Conservation (phyloP, 2,888 invertebrate species). For the Xylota sylvarum region DNA sequence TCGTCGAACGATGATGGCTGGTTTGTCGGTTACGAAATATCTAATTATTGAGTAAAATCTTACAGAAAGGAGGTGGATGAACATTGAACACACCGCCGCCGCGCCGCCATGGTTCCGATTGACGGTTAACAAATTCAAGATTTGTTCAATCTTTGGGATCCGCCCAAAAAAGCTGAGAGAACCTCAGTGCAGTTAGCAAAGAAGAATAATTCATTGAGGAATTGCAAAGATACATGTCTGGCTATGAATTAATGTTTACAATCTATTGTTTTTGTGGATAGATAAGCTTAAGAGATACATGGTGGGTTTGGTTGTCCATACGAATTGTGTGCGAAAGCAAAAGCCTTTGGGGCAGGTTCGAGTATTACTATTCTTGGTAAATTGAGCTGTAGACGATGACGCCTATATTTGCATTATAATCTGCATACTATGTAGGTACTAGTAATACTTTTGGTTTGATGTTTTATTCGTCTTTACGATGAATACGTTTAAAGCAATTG, state of each 20-base stretch:
- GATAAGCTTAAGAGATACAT: neutral
- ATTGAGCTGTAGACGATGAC: slow-evolving; percentile 9
- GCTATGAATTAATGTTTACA: slow-evolving; percentile 19
- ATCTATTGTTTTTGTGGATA: slow-evolving; percentile 6
- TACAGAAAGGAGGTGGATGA: slow-evolving; percentile 20
- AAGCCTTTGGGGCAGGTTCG: slow-evolving; percentile 1
- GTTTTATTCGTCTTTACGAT: too few species aligned
- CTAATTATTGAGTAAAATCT: slow-evolving; percentile 53
- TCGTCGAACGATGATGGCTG: neutral
- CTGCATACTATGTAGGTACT: too few species aligned
- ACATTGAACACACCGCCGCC: neutral
- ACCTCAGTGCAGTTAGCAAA: slow-evolving; percentile 11
- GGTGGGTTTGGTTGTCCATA: neutral
- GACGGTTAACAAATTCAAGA: slow-evolving; percentile 57
- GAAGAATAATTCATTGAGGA: slow-evolving; percentile 18
- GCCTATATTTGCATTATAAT: neutral
- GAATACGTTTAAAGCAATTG: too few species aligned
- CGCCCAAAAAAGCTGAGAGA: slow-evolving; percentile 33
- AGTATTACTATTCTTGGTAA: slow-evolving; percentile 4
- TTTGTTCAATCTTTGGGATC: slow-evolving; percentile 39
- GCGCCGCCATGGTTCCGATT: slow-evolving; percentile 33
- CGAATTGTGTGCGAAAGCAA: neutral
- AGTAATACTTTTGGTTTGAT: too few species aligned
- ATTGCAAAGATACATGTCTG: slow-evolving; percentile 6
- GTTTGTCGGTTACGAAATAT: slow-evolving; percentile 51